Evolutionary conservation across 37 sponge, comb jelly and placozoan genomes (phyloP).

Genomic region (Bolinopsis microptera): DNA sequence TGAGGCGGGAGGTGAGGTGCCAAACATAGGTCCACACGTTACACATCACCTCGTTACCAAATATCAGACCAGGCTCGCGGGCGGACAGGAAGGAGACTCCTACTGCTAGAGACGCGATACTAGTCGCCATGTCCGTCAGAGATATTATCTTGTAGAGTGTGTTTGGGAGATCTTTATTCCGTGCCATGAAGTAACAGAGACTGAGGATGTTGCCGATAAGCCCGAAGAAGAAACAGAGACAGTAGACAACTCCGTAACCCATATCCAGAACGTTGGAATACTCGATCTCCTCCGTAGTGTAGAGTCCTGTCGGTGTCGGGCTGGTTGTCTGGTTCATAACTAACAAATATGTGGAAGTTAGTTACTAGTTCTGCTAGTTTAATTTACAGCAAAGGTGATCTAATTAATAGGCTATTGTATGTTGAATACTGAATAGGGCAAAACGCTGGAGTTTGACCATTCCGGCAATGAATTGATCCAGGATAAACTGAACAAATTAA

Average conservation of each 20-base stretch:
- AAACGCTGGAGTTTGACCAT: too few relatives aligned
- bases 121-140: neutral
- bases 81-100: neutral
- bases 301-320: neutral
- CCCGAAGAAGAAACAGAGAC: constrained; percentile 11
- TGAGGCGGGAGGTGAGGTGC: neutral
- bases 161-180: constrained; percentile 4
- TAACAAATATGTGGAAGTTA: too few relatives aligned
- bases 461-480: too few relatives aligned
- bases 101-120: neutral
- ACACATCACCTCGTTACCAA: constrained; percentile 13
- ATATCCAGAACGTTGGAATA: neutral
- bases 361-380: too few relatives aligned
- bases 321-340: too few relatives aligned
- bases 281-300: neutral
- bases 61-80: neutral
- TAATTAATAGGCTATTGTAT: too few relatives aligned
- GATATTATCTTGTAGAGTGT: constrained; percentile 5
- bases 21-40: constrained; percentile 18
- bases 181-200: neutral
- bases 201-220: constrained; percentile 13
- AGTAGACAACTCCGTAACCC: neutral
- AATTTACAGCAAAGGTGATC: too few relatives aligned
- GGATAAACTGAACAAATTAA: too few relatives aligned
- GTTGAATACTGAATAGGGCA: too few relatives aligned